Evolutionary conservation across 2,888 invertebrate species (phyloP).

Genomic region (Cyclophora albipunctata): DNA sequence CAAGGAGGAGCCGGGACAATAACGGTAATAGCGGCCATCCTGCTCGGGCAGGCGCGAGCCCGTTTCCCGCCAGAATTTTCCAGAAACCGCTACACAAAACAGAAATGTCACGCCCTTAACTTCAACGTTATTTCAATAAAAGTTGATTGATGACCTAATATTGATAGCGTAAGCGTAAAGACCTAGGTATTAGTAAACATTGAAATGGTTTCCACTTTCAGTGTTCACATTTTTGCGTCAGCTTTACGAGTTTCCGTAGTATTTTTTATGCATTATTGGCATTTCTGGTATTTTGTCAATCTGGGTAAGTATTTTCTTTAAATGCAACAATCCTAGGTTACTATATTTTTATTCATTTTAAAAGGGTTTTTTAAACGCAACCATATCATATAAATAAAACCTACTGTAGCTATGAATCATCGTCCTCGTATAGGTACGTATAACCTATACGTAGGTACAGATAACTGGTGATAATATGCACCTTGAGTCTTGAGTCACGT

Average conservation of each 20-base stretch:
- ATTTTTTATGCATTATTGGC: too few species aligned
- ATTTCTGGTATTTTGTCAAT: too few species aligned
- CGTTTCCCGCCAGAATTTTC: slow-evolving; percentile 65
- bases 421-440: too few species aligned
- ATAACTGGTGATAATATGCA: too few species aligned
- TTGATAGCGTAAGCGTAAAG: neutral
- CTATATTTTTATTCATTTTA: too few species aligned
- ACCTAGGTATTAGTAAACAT: neutral
- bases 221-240: neutral
- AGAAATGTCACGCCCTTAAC: slow-evolving; percentile 14
- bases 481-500: neutral
- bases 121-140: slow-evolving; percentile 4
- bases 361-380: too few species aligned
- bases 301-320: too few species aligned
- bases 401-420: too few species aligned
- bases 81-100: slow-evolving; percentile 41
- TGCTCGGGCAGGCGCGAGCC: slow-evolving; percentile 35
- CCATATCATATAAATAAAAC: too few species aligned
- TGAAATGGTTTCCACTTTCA: neutral
- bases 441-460: too few species aligned
- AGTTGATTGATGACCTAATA: slow-evolving; percentile 14
- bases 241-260: too few species aligned
- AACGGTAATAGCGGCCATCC: slow-evolving; percentile 57
- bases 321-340: too few species aligned
- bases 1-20: slow-evolving; percentile 43